Conservation (phyloP, 2,888 invertebrate species). For the Apeira syringaria region DNA sequence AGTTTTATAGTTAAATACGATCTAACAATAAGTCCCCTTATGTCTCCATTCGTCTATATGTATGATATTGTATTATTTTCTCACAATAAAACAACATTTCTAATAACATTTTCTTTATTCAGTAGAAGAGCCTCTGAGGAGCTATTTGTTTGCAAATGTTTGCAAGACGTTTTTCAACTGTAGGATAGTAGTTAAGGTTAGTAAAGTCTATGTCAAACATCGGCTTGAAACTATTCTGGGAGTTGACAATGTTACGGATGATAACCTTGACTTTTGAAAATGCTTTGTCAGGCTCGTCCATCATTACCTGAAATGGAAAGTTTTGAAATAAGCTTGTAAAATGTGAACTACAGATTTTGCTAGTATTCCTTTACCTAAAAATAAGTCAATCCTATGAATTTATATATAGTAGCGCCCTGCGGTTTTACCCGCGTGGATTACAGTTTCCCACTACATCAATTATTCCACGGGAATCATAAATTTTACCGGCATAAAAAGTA, state of each 20-base stretch:
- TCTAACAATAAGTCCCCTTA: slow-evolving; percentile 52
- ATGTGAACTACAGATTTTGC: no score
- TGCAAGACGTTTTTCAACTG: slow-evolving; percentile 47
- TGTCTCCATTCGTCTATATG: slow-evolving; percentile 52
- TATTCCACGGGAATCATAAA: no score
- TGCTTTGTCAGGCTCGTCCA: slow-evolving; percentile 61
- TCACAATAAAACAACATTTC: slow-evolving; percentile 65
- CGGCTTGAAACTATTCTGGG: slow-evolving; percentile 54
- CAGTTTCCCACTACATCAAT: no score
- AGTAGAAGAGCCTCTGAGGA: slow-evolving; percentile 59
- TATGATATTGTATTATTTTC: slow-evolving; percentile 64
- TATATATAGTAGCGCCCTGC: no score
- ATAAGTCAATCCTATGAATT: no score
- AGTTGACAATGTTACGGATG: slow-evolving; percentile 54
- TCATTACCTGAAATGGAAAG: slow-evolving; percentile 49
- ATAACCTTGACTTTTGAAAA: slow-evolving; percentile 59
- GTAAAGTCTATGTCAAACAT: slow-evolving; percentile 70
- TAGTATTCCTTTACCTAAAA: no score
- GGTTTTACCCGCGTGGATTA: no score
- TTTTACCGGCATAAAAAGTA: no score
- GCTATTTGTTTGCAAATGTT: slow-evolving; percentile 62
- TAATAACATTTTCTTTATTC: slow-evolving; percentile 35
- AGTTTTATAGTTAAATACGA: slow-evolving; percentile 61
- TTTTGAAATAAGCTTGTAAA: no score
- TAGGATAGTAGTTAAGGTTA: slow-evolving; percentile 47